Percentiles rank a stretch among this genome's conserved stretches.
Evolutionary conservation across 2,888 invertebrate species (phyloP).

Genomic region (Stenichneumon culpator): DNA sequence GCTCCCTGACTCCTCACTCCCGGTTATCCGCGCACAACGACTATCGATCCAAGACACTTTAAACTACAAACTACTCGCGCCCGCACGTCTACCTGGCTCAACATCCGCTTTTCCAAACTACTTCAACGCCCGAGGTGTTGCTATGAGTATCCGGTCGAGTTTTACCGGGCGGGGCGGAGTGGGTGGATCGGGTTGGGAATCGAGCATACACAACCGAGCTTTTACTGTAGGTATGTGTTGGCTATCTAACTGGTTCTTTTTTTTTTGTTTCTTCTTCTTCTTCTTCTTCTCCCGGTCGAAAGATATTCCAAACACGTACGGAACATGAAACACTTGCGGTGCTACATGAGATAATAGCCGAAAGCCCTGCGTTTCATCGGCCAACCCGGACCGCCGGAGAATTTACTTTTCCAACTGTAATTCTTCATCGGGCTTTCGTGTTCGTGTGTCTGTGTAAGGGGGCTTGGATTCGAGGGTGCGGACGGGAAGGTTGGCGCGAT

Average conservation of each 20-base stretch:
- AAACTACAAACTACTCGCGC: slow-evolving; percentile 42
- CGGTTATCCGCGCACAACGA: neutral
- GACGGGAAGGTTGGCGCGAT: neutral
- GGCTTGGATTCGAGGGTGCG: neutral
- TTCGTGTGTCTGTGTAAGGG: neutral
- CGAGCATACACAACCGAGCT: neutral
- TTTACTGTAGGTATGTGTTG: neutral
- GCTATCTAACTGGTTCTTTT: slow-evolving; percentile 10
- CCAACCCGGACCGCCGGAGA: slow-evolving; percentile 32
- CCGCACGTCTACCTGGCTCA: slow-evolving; percentile 36
- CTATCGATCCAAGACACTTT: slow-evolving; percentile 46
- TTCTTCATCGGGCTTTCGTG: slow-evolving; percentile 52
- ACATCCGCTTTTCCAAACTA: slow-evolving; percentile 55
- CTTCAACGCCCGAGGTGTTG: slow-evolving; percentile 26
- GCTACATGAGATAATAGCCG: slow-evolving; percentile 64
- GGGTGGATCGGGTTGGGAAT: neutral
- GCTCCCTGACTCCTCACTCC: slow-evolving; percentile 40
- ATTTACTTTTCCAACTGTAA: slow-evolving; percentile 66
- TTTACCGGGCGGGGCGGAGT: slow-evolving; percentile 18
- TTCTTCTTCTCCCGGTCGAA: slow-evolving; percentile 37
- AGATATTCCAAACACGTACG: slow-evolving; percentile 65
- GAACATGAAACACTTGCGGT: slow-evolving; percentile 66
- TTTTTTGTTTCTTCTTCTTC: neutral
- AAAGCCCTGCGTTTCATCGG: slow-evolving; percentile 66
- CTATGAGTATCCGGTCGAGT: slow-evolving; percentile 49